Evolutionary conservation across 2,113 vertebrate species (phyloP), one percentile per base, ranked within the genome.

Genomic region (Tachuris rubrigastra): DNA sequence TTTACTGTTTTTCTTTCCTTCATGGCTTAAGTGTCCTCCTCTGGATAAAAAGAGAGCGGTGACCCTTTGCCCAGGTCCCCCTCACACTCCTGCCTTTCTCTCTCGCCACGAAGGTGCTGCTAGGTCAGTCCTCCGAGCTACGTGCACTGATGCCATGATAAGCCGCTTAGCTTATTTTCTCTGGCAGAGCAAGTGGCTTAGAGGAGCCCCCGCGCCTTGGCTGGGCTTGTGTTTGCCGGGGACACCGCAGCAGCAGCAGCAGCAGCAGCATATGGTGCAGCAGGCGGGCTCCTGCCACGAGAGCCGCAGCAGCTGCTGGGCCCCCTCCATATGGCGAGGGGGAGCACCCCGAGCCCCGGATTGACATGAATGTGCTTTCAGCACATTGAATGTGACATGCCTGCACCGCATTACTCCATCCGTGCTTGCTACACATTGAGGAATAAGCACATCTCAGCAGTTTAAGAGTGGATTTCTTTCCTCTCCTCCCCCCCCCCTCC

Each of bases 101-200:
- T 90, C 74, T 41, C 82, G 35, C 71, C 60, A 1, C 1, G 0
- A 12, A 91, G 91, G 88, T 93, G 41, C 78, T 2, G 6, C 78
- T 6, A 66, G 94, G 90, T 93, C 95, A 96, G 39, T 74, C 69
- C 81, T 19, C 13, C 2, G 5, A 91, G 81, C 88, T 91, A 75
- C 24, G 28, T 78, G 84, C 49, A 1, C 75, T 41, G 39, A 74
- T 91, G 88, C 83, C 31, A 0, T 1, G 21, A 17, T 95, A 96
- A 97, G 93, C 95, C 16, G 68, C 91, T 97, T 95, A 96, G 77
- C 20, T 93, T 62, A 69, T 96, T 96, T 90, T 87, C 90, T 47
- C 81, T 19, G 9, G 69, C 87, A 91, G 31, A 65, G 47, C 80
- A 55, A 60, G 72, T 62, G 90, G 92, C 90, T 96, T 95, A 96